Percentiles rank a stretch among this genome's conserved stretches.
Conservation (phyloP, 2,888 invertebrate genomes). For the Agapostemon virescens region DNA sequence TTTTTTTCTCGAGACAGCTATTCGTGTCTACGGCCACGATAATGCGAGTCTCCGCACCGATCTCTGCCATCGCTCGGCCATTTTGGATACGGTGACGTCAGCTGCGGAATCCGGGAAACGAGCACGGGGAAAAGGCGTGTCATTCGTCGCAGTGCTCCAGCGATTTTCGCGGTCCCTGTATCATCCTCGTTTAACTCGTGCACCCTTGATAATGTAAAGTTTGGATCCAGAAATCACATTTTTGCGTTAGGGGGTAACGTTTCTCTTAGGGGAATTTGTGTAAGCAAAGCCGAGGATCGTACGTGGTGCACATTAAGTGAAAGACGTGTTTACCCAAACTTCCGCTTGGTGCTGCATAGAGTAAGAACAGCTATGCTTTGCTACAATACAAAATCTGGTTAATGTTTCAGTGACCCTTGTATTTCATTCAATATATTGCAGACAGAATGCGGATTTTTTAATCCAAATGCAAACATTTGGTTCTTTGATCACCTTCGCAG, state of each 20-base stretch:
- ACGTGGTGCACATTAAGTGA: not conserved
- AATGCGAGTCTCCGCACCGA: conserved; percentile 43
- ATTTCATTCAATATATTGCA: too few species aligned
- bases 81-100: conserved; percentile 58
- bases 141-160: conserved; percentile 12
- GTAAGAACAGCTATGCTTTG: too few species aligned
- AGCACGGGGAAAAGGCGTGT: conserved; percentile 38
- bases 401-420: too few species aligned
- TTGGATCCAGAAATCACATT: not conserved
- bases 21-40: conserved; percentile 57
- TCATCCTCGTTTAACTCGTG: conserved; percentile 15
- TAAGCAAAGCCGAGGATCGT: not conserved
- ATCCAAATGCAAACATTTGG: too few species aligned
- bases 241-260: not conserved
- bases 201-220: not conserved
- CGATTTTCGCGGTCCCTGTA: not conserved
- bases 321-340: not conserved
- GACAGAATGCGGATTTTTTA: too few species aligned
- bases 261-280: not conserved
- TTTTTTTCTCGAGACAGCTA: conserved; percentile 42
- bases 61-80: conserved; percentile 53
- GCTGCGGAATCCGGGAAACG: conserved; percentile 49
- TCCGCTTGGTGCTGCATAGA: not conserved
- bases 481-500: too few species aligned
- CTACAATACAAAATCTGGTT: too few species aligned